phyloP scores from a whole-genome alignment of 2,797 vertebrate species.

The Picus viridis region DNA sequence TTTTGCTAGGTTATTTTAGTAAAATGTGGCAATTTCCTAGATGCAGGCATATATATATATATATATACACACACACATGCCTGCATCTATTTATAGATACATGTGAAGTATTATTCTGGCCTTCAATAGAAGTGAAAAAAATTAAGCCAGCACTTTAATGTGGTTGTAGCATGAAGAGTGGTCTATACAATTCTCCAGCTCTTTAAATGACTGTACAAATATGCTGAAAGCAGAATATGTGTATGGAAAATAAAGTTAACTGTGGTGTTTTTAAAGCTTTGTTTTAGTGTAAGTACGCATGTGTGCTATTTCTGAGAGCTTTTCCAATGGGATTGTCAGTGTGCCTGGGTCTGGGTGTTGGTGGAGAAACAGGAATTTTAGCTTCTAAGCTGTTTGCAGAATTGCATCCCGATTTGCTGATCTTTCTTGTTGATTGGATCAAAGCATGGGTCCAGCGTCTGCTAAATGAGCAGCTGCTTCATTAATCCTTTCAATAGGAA shows the following conservation, averaged over 20 bases:
- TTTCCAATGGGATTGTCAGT: accelerated
- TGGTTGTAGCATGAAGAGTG: not conserved
- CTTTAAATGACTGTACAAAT: slow-evolving; percentile 14
- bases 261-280: slow-evolving; percentile 21
- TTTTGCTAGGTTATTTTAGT: slow-evolving; percentile 13
- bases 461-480: not conserved
- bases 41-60: not conserved
- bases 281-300: not conserved
- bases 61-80: not conserved
- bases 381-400: not conserved
- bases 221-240: not conserved
- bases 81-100: not conserved
- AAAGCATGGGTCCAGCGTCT: not conserved
- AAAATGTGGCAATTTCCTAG: not conserved
- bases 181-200: not conserved
- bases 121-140: slow-evolving; percentile 25
- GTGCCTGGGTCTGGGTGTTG: not conserved
- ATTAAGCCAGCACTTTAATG: slow-evolving; percentile 23
- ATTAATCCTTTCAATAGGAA: not conserved
- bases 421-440: not conserved
- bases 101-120: not conserved
- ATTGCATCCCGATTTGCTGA: not conserved
- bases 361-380: not conserved
- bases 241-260: slow-evolving; percentile 53
- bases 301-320: not conserved